Evolutionary conservation across 2,113 vertebrate species (phyloP).

Genomic region (Prunella himalayana): DNA sequence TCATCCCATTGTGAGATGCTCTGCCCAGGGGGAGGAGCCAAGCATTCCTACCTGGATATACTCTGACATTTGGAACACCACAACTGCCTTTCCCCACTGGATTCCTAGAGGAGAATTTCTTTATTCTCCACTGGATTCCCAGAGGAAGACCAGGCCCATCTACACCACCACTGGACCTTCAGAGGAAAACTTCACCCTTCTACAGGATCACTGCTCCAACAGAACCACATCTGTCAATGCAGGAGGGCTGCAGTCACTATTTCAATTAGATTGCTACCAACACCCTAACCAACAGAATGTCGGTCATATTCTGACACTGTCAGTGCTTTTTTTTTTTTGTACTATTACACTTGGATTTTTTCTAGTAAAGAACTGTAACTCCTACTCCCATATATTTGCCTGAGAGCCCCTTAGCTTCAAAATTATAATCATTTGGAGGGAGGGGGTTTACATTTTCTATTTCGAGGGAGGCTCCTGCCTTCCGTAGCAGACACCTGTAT

Average conservation of each 20-base stretch:
- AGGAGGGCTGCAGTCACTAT: neutral
- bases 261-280: neutral
- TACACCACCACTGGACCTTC: neutral
- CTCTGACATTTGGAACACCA: neutral
- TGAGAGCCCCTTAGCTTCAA: neutral
- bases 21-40: neutral
- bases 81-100: neutral
- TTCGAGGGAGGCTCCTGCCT: neutral
- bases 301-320: neutral
- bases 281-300: neutral
- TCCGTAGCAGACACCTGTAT: neutral
- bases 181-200: neutral
- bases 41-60: neutral
- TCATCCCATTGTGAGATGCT: neutral
- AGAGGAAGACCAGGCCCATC: neutral
- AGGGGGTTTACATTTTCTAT: neutral
- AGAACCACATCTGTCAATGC: neutral
- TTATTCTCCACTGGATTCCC: neutral
- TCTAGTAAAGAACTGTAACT: neutral
- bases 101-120: neutral
- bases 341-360: neutral
- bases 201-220: neutral
- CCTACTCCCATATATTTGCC: neutral
- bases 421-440: neutral
- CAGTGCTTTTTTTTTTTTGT: neutral